phyloP scores from a whole-genome alignment of 2,797 vertebrate species.

The Phoeniculus purpureus region DNA sequence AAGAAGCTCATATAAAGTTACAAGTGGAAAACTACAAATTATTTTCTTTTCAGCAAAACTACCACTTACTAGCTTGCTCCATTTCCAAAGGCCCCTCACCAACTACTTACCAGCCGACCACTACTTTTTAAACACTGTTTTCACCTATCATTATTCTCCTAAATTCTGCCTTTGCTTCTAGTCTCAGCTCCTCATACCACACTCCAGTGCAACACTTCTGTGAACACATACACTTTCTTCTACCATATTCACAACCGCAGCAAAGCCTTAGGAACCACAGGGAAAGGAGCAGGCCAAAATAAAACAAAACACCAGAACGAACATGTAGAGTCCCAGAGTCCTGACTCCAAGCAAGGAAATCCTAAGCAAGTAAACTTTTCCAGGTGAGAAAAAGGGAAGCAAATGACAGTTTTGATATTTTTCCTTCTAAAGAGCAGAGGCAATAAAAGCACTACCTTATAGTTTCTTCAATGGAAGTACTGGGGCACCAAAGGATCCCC shows the following conservation, averaged over 20 bases:
- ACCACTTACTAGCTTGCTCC: no score
- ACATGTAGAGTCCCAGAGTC: rapidly evolving
- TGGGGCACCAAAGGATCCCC: not conserved
- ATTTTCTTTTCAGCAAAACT: no score
- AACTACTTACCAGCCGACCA: no score
- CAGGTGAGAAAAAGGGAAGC: not conserved
- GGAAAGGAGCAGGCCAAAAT: not conserved
- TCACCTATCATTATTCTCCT: no score
- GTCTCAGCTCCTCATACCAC: no score
- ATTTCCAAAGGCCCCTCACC: no score
- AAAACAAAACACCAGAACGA: not conserved
- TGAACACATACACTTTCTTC: no score
- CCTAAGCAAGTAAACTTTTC: not conserved
- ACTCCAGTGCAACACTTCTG: no score
- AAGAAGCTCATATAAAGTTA: not conserved
- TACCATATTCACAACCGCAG: no score
- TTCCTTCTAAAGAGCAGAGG: not conserved
- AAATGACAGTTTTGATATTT: not conserved
- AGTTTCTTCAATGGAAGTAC: not conserved
- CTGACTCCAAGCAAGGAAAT: not conserved
- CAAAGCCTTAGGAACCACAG: not conserved
- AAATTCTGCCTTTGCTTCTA: no score
- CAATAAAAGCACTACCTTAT: not conserved
- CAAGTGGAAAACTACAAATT: no score
- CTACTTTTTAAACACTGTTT: no score